Conservation (phyloP, 2,113 vertebrate genomes). For the Thomomys bottae region DNA sequence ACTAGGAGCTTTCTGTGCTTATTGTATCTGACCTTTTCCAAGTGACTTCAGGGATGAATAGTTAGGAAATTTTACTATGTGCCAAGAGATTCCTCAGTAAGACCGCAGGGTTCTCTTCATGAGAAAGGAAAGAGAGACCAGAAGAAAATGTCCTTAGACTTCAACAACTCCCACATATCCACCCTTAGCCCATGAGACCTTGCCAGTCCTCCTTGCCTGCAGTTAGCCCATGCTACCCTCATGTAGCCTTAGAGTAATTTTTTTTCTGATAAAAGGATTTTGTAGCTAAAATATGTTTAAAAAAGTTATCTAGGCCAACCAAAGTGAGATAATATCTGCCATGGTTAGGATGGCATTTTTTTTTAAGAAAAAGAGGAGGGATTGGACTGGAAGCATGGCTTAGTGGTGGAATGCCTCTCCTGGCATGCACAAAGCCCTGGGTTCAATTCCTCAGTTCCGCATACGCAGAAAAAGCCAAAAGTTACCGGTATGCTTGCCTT, state of each 20-base stretch:
- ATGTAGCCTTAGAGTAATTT: neutral
- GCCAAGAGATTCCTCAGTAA: conserved; percentile 9
- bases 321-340: neutral
- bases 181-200: neutral
- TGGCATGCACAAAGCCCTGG: too few relatives aligned
- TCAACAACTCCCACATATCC: accelerated
- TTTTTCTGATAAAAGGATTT: neutral
- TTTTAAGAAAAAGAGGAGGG: neutral
- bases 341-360: neutral
- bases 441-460: too few relatives aligned
- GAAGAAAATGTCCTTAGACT: neutral
- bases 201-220: neutral
- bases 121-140: neutral
- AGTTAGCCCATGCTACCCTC: neutral
- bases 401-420: too few relatives aligned
- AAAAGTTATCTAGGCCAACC: neutral
- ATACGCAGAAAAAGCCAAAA: too few relatives aligned
- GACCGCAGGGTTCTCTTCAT: neutral
- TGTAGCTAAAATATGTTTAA: neutral
- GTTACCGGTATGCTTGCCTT: too few relatives aligned
- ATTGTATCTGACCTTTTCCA: neutral
- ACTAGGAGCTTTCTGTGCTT: neutral
- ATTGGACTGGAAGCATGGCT: too few relatives aligned
- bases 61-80: neutral
- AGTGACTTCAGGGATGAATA: conserved; percentile 16